Conservation (phyloP, 2,888 invertebrate species). For the Osedax frankpressi region DNA sequence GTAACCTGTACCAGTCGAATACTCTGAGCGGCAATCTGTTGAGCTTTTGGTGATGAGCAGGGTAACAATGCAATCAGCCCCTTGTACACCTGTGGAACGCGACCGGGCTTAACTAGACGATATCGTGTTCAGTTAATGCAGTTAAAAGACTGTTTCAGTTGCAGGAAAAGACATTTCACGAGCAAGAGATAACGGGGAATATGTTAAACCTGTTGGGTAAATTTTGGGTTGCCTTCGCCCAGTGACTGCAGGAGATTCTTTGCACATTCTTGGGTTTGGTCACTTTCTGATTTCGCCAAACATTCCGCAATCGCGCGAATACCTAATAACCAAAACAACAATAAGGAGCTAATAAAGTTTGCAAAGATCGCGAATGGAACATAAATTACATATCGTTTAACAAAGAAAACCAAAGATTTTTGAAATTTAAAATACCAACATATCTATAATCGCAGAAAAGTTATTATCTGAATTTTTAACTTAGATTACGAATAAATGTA, state of each 20-base stretch:
- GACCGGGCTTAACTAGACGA: too few species aligned
- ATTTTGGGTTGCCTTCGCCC: slow-evolving; percentile 45
- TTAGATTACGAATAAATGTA: too few species aligned
- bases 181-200: too few species aligned
- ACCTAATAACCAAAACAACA: too few species aligned
- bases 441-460: too few species aligned
- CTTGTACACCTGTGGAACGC: slow-evolving; percentile 40
- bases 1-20: slow-evolving; percentile 41
- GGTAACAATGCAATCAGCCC: slow-evolving; percentile 46
- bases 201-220: slow-evolving; percentile 37
- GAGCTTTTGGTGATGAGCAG: slow-evolving; percentile 46
- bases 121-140: too few species aligned
- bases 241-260: slow-evolving; percentile 39
- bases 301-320: slow-evolving; percentile 46
- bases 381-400: not conserved
- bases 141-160: too few species aligned
- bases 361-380: not conserved
- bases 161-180: too few species aligned
- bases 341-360: too few species aligned
- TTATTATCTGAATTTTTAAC: too few species aligned
- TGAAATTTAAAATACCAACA: not conserved
- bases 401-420: not conserved
- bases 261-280: slow-evolving; percentile 44
- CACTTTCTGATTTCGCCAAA: slow-evolving; percentile 43
- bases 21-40: slow-evolving; percentile 46